Evolutionary conservation across 2,888 invertebrate species (phyloP), one percentile per base, ranked within the genome.

Genomic region (Gastrophysa polygoni): DNA sequence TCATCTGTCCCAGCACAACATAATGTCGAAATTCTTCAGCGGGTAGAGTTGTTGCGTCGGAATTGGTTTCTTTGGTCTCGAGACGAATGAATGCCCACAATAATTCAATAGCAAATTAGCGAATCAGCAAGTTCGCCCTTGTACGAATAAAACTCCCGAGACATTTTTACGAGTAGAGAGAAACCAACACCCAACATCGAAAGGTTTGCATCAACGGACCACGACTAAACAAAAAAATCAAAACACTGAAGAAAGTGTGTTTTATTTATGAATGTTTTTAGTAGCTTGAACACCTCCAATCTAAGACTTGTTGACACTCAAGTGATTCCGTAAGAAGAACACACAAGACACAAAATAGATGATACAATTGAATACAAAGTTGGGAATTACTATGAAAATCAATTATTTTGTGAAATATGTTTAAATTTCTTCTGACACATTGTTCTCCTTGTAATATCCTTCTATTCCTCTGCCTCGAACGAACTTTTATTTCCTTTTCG

Each of bases 21-120:
- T 54, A 58, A 58, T 54, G 57, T 58, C 43, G 43, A 49, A 38
- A 62, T 57, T 57, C 58, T 32, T 62, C 48, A 32, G 57, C 47
- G 18, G 46, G 46, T 47, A 14, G 14, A 38, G 38, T 38, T 7
- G 38, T 11, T 32, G 16, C 18, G 18, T 34, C 16, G 54, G 38
- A 38, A 38, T 38, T 38, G 38, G 38, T 38, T 38, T 38, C 38
- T 38, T 38, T 38, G 38, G 38, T 38, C 38, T 38, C 38, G 38
- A 38, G 38, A 38, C 38, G 38, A 38, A 38, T 14, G 38, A 38
- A 38, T 38, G 38, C 7, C 38, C 38, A 14, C 38, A 38, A 38
- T 38, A 38, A 38, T 38, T 38, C 38, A 38, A 38, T 38, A 38
- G 38, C 38, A 38, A 38, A 38, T 38, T 38, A 38, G 38, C 38